Conservation (phyloP, 2,888 invertebrate species). For the Disparrhopalites patrizii region DNA sequence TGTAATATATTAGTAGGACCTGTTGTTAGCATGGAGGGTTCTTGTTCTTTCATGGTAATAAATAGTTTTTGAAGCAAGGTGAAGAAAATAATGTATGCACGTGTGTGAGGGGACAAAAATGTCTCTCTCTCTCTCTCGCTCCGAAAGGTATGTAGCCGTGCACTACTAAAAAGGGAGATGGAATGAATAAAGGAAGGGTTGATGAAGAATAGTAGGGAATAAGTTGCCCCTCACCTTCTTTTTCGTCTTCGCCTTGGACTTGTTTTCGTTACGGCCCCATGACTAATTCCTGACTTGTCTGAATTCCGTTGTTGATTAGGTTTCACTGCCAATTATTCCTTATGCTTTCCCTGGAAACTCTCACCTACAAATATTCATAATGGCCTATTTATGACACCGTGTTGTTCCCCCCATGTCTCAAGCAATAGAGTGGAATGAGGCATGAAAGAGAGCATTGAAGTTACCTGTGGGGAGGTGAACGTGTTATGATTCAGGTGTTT, state of each 20-base stretch:
- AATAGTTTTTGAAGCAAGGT: background rate
- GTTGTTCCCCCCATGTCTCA: too few relatives aligned
- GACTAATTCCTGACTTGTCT: slow-evolving; percentile 25
- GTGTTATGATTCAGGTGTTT: too few relatives aligned
- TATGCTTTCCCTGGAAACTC: background rate
- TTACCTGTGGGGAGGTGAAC: too few relatives aligned
- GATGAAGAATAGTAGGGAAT: too few relatives aligned
- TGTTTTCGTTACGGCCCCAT: slow-evolving; percentile 26
- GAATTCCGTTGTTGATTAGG: slow-evolving; percentile 27
- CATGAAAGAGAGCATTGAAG: background rate
- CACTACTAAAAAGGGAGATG: too few relatives aligned
- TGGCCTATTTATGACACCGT: slow-evolving; percentile 3
- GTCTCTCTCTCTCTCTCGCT: too few relatives aligned
- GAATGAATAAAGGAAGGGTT: too few relatives aligned
- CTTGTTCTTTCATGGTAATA: background rate
- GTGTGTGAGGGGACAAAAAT: too few relatives aligned
- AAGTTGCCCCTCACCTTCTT: too few relatives aligned
- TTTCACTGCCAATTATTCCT: slow-evolving; percentile 28
- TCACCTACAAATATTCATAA: background rate
- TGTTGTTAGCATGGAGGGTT: background rate
- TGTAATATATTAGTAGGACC: background rate
- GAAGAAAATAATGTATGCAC: too few relatives aligned
- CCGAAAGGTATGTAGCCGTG: too few relatives aligned
- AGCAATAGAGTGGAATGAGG: background rate
- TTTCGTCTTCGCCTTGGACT: too few relatives aligned